Conservation (phyloP, 2,113 vertebrate genomes). For the Herpailurus yagouaroundi region DNA sequence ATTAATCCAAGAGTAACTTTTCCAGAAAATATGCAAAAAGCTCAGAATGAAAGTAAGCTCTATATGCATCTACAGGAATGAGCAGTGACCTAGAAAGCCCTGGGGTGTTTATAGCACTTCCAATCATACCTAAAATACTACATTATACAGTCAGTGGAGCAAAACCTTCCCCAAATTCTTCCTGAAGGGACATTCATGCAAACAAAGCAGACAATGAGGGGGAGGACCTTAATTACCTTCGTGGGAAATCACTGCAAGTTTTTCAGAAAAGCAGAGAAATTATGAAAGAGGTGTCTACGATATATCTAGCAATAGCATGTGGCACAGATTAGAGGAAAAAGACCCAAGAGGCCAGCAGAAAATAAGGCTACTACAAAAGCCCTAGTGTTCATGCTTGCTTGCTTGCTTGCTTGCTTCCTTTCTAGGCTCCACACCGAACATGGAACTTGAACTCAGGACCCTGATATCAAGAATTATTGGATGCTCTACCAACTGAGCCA, state of each 20-base stretch:
- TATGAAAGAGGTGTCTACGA: no score
- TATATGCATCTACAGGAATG: not conserved
- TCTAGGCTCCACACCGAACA: no score
- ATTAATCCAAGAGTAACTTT: conserved; percentile 74
- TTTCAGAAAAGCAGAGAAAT: not conserved
- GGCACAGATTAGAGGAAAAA: no score
- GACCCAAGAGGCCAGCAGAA: not conserved
- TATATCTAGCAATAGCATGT: fast-evolving
- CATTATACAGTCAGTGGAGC: not conserved
- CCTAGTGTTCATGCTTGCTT: not conserved
- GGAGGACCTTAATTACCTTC: not conserved
- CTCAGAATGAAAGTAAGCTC: conserved; percentile 35
- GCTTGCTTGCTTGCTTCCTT: no score
- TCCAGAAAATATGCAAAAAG: conserved; percentile 45
- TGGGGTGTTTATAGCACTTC: not conserved
- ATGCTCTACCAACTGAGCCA: no score
- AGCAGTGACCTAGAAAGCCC: not conserved
- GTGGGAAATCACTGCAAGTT: not conserved
- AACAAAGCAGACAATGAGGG: not conserved
- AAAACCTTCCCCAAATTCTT: not conserved
- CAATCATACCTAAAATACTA: not conserved
- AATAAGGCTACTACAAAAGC: not conserved
- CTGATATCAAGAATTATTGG: no score
- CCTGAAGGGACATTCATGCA: not conserved
- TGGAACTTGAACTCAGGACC: no score